These are phyloP conservation scores for Epinephelus lanceolatus DNA, from an alignment of 2,113 vertebrate species.

Conservation along the genomic window DNA sequence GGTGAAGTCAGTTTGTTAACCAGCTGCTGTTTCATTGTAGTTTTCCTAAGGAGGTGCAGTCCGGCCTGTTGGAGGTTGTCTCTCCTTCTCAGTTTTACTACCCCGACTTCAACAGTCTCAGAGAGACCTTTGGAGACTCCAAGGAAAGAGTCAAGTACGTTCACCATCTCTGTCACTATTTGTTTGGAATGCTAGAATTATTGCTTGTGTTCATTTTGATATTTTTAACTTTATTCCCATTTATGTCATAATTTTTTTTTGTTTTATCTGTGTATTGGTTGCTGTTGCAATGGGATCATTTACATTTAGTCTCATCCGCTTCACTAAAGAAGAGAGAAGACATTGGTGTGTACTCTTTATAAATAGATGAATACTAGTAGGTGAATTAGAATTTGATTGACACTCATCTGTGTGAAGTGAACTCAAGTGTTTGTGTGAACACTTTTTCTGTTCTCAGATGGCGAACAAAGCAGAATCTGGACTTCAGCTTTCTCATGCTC, in stretches of 20 bases:
- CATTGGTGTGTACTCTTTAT: background rate
- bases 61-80: slow-evolving; percentile 67
- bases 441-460: slow-evolving; percentile 81
- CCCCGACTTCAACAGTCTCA: slow-evolving; percentile 80
- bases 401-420: background rate
- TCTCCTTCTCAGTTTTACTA: slow-evolving; percentile 67
- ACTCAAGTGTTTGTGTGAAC: too few relatives aligned
- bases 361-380: background rate
- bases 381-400: background rate
- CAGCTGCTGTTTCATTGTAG: slow-evolving; percentile 35
- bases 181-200: background rate
- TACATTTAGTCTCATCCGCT: background rate
- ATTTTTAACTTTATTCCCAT: background rate
- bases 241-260: background rate
- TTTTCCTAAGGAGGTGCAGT: slow-evolving; percentile 60
- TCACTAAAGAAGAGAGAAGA: background rate
- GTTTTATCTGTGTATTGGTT: background rate
- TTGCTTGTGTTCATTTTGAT: background rate
- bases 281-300: background rate
- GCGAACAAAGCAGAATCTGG: slow-evolving; percentile 92
- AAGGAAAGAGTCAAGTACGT: slow-evolving; percentile 86
- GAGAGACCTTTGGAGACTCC: slow-evolving; percentile 84
- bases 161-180: background rate
- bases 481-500: slow-evolving; percentile 94
- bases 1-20: background rate